These are phyloP conservation scores for Psammodynastes pulverulentus DNA, from an alignment of 2,113 vertebrate genomes.

Conservation along the genomic window DNA sequence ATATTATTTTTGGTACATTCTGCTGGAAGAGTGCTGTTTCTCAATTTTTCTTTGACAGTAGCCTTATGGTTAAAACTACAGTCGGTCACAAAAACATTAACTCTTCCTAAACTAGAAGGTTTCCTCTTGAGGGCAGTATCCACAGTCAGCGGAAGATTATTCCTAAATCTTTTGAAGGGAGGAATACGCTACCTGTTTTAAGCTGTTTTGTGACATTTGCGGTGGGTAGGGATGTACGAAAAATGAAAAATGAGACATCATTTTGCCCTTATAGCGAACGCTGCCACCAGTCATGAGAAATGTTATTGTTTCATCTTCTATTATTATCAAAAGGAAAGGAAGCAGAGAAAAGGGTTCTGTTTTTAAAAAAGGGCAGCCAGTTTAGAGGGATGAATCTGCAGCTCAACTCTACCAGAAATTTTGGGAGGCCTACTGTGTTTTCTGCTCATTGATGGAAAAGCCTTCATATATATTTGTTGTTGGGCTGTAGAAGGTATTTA, in stretches of 20 bases:
- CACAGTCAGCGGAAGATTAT: background rate
- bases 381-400: background rate
- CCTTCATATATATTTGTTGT: background rate
- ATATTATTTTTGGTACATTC: conserved; percentile 38
- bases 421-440: background rate
- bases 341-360: background rate
- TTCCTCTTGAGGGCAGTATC: conserved; percentile 29
- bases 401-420: background rate
- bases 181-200: background rate
- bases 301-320: background rate
- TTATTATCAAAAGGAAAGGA: background rate
- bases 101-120: conserved; percentile 40
- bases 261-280: background rate
- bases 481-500: background rate
- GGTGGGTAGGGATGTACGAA: background rate
- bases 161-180: background rate
- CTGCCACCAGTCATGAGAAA: background rate
- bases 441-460: background rate
- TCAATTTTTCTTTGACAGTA: conserved; percentile 28
- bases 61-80: conserved; percentile 37
- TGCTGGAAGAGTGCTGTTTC: conserved; percentile 47
- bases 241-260: background rate
- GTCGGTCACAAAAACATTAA: conserved; percentile 43
- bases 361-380: background rate
- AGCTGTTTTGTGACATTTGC: background rate